Evolutionary conservation across 2,888 invertebrate species (phyloP).

Genomic region (Mimumesa dahlbomi): DNA sequence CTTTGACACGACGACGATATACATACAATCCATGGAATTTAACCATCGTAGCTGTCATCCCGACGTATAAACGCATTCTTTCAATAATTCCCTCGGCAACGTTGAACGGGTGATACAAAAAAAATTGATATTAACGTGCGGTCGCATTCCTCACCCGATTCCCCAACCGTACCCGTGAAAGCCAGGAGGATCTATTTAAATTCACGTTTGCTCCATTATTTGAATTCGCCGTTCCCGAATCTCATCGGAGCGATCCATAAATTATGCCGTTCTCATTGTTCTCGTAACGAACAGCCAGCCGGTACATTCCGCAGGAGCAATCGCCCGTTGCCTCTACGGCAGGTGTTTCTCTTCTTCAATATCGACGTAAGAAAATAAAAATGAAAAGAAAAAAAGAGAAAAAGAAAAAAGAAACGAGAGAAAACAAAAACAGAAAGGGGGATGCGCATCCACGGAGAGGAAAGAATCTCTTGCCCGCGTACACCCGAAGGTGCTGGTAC

Average conservation of each 20-base stretch:
- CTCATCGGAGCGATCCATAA: conserved; percentile 25
- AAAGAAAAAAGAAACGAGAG: too few species aligned
- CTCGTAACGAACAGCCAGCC: conserved; percentile 45
- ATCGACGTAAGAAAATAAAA: conserved; percentile 30
- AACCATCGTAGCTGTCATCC: too few species aligned
- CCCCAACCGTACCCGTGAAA: conserved; percentile 21
- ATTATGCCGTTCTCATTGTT: conserved; percentile 54
- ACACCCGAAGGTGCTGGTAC: conserved; percentile 23
- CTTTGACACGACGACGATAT: too few species aligned
- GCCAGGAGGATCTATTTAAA: conserved; percentile 37
- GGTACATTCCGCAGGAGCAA: conserved; percentile 18
- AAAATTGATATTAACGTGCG: conserved; percentile 14
- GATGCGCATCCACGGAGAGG: conserved; percentile 3
- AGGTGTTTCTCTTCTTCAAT: conserved; percentile 56
- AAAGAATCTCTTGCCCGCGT: conserved; percentile 23
- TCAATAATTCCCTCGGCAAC: too few species aligned
- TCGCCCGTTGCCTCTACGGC: conserved; percentile 31
- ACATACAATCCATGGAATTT: too few species aligned
- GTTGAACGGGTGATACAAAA: too few species aligned
- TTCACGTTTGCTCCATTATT: conserved; percentile 19
- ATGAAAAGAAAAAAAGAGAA: too few species aligned
- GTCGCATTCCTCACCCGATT: conserved; percentile 5
- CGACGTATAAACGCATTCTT: too few species aligned
- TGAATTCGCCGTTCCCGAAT: conserved; percentile 14
- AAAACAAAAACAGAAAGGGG: too few species aligned